Conservation (phyloP, 2,888 invertebrate genomes). For the Cataglyphis altisquamis region DNA sequence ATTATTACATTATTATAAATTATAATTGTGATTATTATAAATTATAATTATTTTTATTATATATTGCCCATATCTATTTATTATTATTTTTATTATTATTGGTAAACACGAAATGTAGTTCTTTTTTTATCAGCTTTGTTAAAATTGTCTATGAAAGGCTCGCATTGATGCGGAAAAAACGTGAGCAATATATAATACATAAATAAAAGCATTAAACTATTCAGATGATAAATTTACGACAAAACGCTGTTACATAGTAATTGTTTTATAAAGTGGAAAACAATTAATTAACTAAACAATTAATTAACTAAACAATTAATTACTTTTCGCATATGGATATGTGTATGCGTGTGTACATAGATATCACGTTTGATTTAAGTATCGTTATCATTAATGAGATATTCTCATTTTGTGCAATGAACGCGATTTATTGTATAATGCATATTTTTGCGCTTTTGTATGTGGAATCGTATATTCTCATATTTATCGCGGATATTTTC, state of each 20-base stretch:
- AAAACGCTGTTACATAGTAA: neutral
- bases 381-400: neutral
- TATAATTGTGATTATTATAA: neutral
- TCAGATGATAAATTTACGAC: neutral
- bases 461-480: neutral
- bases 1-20: neutral
- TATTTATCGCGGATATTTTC: slow-evolving; percentile 1
- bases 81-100: slow-evolving; percentile 11
- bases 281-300: neutral
- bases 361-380: neutral
- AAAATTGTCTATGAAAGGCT: neutral
- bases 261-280: neutral
- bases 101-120: neutral
- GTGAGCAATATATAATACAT: neutral
- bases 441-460: neutral
- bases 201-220: neutral
- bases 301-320: no score
- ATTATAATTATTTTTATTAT: neutral
- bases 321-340: neutral
- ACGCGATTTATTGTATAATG: neutral
- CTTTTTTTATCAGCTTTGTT: neutral
- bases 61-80: neutral
- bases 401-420: neutral
- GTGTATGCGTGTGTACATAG: neutral
- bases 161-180: neutral